Evolutionary conservation across 1,140 invertebrate genomes (phyloP).

Genomic region (Lepidurus apus): DNA sequence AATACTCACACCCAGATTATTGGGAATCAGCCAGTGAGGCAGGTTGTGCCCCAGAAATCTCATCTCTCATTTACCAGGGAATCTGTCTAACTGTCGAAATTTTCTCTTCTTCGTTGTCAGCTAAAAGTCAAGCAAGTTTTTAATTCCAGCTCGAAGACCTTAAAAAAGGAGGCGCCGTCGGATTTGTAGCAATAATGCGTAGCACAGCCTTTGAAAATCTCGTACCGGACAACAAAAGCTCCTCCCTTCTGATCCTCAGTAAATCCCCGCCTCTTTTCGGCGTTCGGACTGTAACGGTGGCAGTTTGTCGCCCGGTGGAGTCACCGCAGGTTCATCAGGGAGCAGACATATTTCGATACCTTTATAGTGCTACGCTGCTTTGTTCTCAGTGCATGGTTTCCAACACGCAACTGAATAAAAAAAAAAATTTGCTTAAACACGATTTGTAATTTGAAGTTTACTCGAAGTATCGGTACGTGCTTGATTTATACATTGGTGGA

Average conservation of each 20-base stretch:
- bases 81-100: no score
- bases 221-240: slow-evolving; percentile 11
- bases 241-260: background rate
- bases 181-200: slow-evolving; percentile 1
- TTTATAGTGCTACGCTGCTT: no score
- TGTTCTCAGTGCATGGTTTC: background rate
- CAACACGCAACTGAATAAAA: background rate
- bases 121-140: no score
- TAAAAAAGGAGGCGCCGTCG: background rate
- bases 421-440: background rate
- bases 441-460: background rate
- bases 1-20: background rate
- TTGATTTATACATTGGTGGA: background rate
- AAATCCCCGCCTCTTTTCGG: slow-evolving; percentile 6
- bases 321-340: background rate
- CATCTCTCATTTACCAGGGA: no score
- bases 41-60: background rate
- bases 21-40: background rate
- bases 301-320: slow-evolving; percentile 2
- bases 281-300: slow-evolving; percentile 1
- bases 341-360: background rate
- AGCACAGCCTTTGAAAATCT: background rate
- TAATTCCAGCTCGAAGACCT: no score
- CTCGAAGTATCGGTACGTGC: background rate
- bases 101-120: no score